Conservation (phyloP, 2,113 vertebrate species). For the Bucco capensis region DNA sequence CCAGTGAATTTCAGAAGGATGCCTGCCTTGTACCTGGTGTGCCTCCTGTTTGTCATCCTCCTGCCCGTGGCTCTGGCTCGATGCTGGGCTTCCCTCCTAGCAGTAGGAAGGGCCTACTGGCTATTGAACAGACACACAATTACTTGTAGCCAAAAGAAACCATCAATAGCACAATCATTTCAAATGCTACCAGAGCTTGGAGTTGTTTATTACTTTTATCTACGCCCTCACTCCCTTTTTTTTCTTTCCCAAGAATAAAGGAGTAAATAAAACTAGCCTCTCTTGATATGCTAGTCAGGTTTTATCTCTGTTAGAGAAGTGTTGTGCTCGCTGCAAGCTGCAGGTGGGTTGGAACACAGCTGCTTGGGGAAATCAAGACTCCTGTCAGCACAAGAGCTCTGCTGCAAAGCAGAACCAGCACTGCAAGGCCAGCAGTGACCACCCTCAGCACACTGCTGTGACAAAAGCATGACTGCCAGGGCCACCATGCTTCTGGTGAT, state of each 20-base stretch:
- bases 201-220: slow-evolving; percentile 47
- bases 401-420: not conserved
- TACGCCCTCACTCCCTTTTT: not conserved
- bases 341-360: not conserved
- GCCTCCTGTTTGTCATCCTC: not conserved
- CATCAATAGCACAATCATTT: slow-evolving; percentile 14
- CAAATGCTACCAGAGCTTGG: not conserved
- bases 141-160: slow-evolving; percentile 26
- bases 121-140: not conserved
- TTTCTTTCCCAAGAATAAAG: not conserved
- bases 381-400: not conserved
- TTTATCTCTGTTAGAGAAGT: not conserved
- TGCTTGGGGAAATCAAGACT: not conserved
- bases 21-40: not conserved
- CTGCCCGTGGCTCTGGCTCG: not conserved
- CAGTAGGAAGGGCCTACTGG: not conserved
- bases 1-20: not conserved
- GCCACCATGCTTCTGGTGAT: not conserved
- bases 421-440: rapidly evolving
- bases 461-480: not conserved
- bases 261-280: not conserved
- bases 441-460: rapidly evolving
- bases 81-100: not conserved
- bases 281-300: slow-evolving; percentile 10
- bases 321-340: not conserved